A percentile compares a stretch with the other conserved stretches of the same genome.
These are phyloP conservation scores for Cataglyphis rosenhaueri DNA, from an alignment of 2,888 invertebrate species.

Conservation along the genomic window DNA sequence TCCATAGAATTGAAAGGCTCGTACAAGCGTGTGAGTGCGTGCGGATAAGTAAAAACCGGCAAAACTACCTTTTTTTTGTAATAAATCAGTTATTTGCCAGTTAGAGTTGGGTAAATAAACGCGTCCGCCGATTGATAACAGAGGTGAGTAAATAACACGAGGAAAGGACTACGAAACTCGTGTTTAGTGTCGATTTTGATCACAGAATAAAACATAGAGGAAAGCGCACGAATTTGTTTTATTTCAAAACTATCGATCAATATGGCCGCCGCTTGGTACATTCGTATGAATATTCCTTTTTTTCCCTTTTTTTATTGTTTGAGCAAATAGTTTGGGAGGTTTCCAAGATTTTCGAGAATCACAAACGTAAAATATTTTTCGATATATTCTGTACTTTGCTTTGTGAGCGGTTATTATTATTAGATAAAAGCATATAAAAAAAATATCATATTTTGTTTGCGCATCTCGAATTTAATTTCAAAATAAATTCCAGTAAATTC, in stretches of 20 bases:
- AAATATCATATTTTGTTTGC: conserved; percentile 12
- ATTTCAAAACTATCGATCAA: conserved; percentile 41
- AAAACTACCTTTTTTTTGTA: conserved; percentile 4
- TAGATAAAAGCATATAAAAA: background rate
- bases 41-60: background rate
- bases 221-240: background rate
- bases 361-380: background rate
- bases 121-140: conserved; percentile 21
- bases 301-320: conserved; percentile 4
- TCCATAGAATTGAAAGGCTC: background rate
- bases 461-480: background rate
- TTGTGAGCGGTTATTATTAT: background rate
- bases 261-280: background rate
- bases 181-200: conserved; percentile 35
- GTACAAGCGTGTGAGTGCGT: background rate
- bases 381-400: background rate
- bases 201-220: background rate
- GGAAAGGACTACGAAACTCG: conserved; percentile 7
- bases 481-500: conserved; percentile 7
- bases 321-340: conserved; percentile 14
- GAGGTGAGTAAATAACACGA: conserved; percentile 38
- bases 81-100: conserved; percentile 46
- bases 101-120: conserved; percentile 38
- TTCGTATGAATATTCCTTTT: conserved; percentile 1
- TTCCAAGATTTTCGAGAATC: background rate